A percentile compares a stretch with the other conserved stretches of the same genome.
Conservation (phyloP, 2,113 vertebrate species). For the Solea solea region DNA sequence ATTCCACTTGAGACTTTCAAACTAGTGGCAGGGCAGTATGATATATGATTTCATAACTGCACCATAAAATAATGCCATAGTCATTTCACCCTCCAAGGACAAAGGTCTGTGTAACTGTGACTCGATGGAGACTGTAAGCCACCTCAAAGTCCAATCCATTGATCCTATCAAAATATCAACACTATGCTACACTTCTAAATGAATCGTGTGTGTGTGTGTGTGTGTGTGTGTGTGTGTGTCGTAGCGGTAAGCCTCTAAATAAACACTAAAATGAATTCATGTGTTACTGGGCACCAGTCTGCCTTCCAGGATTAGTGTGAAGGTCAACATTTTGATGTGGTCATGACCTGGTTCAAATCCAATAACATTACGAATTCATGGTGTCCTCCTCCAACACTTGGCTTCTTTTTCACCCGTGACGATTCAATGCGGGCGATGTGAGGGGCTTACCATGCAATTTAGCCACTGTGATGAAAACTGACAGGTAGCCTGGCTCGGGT, state of each 20-base stretch:
- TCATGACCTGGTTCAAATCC: slow-evolving; percentile 75
- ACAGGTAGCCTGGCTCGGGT: slow-evolving; percentile 39
- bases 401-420: slow-evolving; percentile 66
- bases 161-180: slow-evolving; percentile 46
- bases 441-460: slow-evolving; percentile 68
- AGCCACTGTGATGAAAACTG: slow-evolving; percentile 66
- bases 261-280: slow-evolving; percentile 60
- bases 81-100: slow-evolving; percentile 35
- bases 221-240: slow-evolving; percentile 7
- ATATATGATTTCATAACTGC: slow-evolving; percentile 11
- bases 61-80: slow-evolving; percentile 4
- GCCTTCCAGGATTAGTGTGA: slow-evolving; percentile 65
- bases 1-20: slow-evolving; percentile 5
- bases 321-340: slow-evolving; percentile 76
- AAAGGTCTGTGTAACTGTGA: slow-evolving; percentile 11
- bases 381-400: slow-evolving; percentile 54
- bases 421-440: slow-evolving; percentile 62
- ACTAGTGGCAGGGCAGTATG: neutral
- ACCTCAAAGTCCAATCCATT: slow-evolving; percentile 18
- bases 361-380: slow-evolving; percentile 77
- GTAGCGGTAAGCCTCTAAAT: slow-evolving; percentile 35
- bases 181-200: slow-evolving; percentile 40
- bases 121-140: slow-evolving; percentile 7
- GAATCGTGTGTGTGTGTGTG: slow-evolving; percentile 19
- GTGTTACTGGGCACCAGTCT: slow-evolving; percentile 40